These are phyloP conservation scores for Andinoacara biseriatus DNA, from an alignment of 2,113 vertebrate genomes.

Conservation along the genomic window DNA sequence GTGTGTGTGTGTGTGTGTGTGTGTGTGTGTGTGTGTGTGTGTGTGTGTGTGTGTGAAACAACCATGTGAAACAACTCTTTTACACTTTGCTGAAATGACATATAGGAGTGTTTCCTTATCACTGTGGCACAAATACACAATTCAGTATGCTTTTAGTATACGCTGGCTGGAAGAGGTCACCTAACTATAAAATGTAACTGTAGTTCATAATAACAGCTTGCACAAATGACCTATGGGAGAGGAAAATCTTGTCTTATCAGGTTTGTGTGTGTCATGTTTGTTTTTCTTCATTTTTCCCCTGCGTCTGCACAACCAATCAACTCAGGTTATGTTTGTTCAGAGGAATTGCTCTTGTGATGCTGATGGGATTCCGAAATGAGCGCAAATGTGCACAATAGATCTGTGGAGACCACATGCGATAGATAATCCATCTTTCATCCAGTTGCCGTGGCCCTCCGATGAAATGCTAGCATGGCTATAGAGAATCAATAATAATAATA, in stretches of 20 bases:
- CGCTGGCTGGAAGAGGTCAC: background rate
- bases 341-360: constrained; percentile 33
- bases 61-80: no score
- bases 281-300: constrained; percentile 7
- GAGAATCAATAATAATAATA: constrained; percentile 40
- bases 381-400: constrained; percentile 7
- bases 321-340: constrained; percentile 47
- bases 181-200: background rate
- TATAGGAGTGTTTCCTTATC: no score
- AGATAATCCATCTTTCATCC: constrained; percentile 17
- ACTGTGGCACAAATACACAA: no score
- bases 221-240: background rate
- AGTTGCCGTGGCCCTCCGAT: constrained; percentile 28
- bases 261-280: constrained; percentile 13
- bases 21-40: no score
- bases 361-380: background rate
- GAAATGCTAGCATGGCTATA: constrained; percentile 35
- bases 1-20: no score
- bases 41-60: no score
- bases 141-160: no score
- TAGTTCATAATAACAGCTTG: background rate
- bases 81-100: no score
- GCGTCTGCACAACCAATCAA: background rate
- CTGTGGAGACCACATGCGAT: constrained; percentile 14
- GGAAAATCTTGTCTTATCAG: background rate